Conservation (phyloP, 1,140 invertebrate genomes). For the Geopemphigus sp. region DNA sequence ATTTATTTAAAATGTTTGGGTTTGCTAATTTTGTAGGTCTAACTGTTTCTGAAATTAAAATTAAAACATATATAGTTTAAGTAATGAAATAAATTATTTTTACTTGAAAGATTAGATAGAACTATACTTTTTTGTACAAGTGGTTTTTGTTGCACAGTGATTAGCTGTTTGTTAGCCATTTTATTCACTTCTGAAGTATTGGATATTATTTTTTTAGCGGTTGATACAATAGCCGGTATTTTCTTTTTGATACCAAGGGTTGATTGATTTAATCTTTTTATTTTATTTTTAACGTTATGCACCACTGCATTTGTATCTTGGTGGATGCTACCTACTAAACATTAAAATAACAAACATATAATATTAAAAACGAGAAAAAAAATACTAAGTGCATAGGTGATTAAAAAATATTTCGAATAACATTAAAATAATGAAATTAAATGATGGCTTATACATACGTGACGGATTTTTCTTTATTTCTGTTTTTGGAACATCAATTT, state of each 20-base stretch:
- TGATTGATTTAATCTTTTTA: not conserved
- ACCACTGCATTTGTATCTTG: not conserved
- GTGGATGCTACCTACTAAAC: not conserved
- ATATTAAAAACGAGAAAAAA: not conserved
- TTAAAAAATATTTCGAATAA: not conserved
- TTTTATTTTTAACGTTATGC: conserved; percentile 10
- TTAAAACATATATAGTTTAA: not conserved
- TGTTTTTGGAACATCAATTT: not conserved
- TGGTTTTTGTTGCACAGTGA: conserved; percentile 19
- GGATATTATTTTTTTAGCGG: conserved; percentile 3
- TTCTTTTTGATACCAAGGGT: not conserved
- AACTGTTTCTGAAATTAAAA: not conserved
- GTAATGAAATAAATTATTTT: not conserved
- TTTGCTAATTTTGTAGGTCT: not conserved
- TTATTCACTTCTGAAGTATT: conserved; percentile 1
- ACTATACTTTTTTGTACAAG: not conserved
- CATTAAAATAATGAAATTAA: not conserved
- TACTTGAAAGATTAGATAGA: not conserved
- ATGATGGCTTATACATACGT: not conserved
- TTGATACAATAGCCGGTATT: not conserved
- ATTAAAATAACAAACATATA: no score
- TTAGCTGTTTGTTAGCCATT: not conserved
- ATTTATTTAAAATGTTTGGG: not conserved
- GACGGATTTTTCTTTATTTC: not conserved
- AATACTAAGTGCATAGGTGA: not conserved